These are phyloP conservation scores for Exocentrus adspersus DNA, from an alignment of 2,888 invertebrate genomes.

Conservation along the genomic window DNA sequence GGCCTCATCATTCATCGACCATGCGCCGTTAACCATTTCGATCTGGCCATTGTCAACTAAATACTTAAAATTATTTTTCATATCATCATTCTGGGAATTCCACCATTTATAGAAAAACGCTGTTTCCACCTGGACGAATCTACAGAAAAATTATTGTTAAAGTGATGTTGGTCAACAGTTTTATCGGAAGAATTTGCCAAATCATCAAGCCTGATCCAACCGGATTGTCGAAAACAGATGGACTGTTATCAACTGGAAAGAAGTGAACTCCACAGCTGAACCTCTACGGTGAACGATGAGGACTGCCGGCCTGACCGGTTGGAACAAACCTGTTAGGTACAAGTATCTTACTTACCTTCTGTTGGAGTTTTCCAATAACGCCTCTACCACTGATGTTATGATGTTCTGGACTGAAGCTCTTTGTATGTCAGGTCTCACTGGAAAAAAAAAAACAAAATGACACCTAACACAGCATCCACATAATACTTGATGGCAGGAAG, in stretches of 20 bases:
- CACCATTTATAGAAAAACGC: constrained; percentile 86
- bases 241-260: too few relatives aligned
- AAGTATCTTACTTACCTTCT: constrained; percentile 63
- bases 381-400: constrained; percentile 81
- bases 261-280: too few relatives aligned
- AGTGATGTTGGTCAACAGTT: too few relatives aligned
- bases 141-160: too few relatives aligned
- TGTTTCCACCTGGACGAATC: constrained; percentile 84
- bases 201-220: not conserved
- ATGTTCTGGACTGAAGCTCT: constrained; percentile 90
- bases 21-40: constrained; percentile 72
- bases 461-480: too few relatives aligned
- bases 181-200: too few relatives aligned
- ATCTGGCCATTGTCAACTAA: constrained; percentile 70
- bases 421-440: constrained; percentile 72
- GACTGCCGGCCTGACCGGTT: too few relatives aligned
- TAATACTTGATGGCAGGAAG: too few relatives aligned
- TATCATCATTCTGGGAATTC: constrained; percentile 70
- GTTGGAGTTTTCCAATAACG: constrained; percentile 73
- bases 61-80: constrained; percentile 66
- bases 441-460: constrained; percentile 6
- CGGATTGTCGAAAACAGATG: too few relatives aligned
- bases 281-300: too few relatives aligned
- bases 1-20: constrained; percentile 74
- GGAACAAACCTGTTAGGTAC: too few relatives aligned